Evolutionary conservation across 1,140 invertebrate species (phyloP).

Genomic region (Zaprionus camerounensis): DNA sequence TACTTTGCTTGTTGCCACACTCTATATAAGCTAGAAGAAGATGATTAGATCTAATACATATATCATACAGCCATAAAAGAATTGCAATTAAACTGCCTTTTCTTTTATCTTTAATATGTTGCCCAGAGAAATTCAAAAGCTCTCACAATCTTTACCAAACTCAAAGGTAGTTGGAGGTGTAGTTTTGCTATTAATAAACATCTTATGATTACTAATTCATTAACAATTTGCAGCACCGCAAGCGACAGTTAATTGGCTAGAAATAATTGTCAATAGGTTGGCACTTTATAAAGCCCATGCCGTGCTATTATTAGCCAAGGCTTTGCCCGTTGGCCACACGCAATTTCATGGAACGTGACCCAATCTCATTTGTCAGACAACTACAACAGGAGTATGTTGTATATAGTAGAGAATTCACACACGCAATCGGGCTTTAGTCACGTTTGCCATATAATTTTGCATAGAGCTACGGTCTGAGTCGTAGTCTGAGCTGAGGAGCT

Average conservation of each 20-base stretch:
- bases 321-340: conserved; percentile 10
- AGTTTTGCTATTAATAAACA: not conserved
- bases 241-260: conserved; percentile 4
- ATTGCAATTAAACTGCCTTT: no score
- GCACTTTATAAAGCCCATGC: not conserved
- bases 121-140: no score
- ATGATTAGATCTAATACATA: no score
- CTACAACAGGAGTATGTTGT: not conserved
- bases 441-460: conserved; percentile 53
- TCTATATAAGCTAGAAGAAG: no score
- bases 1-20: no score
- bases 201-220: not conserved
- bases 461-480: conserved; percentile 24
- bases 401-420: conserved; percentile 5
- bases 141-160: no score
- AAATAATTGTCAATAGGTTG: conserved; percentile 11
- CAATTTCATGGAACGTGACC: conserved; percentile 49
- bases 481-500: not conserved
- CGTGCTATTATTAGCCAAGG: conserved; percentile 11
- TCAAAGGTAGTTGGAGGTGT: no score
- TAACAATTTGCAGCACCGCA: conserved; percentile 2
- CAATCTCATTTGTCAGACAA: conserved; percentile 51
- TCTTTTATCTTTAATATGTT: no score
- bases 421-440: conserved; percentile 32
- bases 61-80: no score